phyloP scores from a whole-genome alignment of 37 sponge, comb jelly and placozoan species.

The Bolinopsis microptera region DNA sequence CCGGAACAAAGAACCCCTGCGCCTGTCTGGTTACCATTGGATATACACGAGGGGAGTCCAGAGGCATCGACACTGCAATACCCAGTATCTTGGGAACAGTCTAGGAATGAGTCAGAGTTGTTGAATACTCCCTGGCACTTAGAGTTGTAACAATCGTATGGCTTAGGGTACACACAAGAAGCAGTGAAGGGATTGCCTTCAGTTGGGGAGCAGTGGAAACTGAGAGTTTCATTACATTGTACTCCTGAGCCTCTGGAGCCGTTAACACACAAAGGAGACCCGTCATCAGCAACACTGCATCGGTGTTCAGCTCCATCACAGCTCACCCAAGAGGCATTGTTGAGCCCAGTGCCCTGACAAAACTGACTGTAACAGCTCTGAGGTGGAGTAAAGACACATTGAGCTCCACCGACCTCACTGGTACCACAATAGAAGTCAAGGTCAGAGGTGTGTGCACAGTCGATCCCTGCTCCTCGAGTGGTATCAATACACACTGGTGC shows the following conservation, averaged over 20 bases:
- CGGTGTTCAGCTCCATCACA: neutral
- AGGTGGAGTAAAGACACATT: neutral
- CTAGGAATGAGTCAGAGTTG: neutral
- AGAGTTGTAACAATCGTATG: neutral
- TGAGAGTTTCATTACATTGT: neutral
- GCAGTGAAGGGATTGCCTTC: neutral
- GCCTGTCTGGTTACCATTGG: neutral
- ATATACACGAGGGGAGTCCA: neutral
- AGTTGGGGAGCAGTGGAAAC: neutral
- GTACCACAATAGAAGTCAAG: constrained; percentile 43
- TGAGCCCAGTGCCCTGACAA: constrained; percentile 2
- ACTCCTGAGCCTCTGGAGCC: constrained; percentile 6
- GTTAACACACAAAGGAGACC: neutral
- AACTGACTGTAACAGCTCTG: constrained; percentile 19
- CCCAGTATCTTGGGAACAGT: neutral
- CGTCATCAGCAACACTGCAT: neutral
- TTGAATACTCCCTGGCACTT: neutral
- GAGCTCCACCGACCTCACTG: neutral
- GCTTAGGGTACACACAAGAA: neutral
- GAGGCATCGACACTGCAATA: neutral
- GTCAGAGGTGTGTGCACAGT: neutral
- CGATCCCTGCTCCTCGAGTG: neutral
- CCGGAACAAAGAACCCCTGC: neutral
- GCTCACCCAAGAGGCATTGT: neutral
- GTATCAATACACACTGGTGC: neutral